Evolutionary conservation across 2,113 vertebrate species (phyloP).

Genomic region (Oryzias melastigma): DNA sequence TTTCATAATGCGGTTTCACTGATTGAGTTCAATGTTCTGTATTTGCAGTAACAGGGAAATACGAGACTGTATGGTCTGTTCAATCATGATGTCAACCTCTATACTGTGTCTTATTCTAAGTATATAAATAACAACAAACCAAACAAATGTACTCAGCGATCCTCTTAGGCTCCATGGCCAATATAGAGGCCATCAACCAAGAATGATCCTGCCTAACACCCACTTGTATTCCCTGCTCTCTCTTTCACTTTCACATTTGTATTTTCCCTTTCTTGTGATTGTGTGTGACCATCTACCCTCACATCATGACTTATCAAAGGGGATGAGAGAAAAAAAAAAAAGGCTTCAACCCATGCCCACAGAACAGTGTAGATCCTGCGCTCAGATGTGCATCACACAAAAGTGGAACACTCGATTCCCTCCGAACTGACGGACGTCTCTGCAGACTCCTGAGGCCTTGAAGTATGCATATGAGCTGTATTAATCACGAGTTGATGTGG

Average conservation of each 20-base stretch:
- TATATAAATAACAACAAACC: slow-evolving; percentile 48
- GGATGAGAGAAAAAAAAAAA: slow-evolving; percentile 60
- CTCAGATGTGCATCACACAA: slow-evolving; percentile 47
- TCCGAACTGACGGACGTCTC: slow-evolving; percentile 46
- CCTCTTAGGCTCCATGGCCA: slow-evolving; percentile 7
- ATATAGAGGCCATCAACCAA: slow-evolving; percentile 15
- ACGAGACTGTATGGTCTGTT: slow-evolving; percentile 7
- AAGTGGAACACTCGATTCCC: slow-evolving; percentile 52
- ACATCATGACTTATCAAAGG: slow-evolving; percentile 57
- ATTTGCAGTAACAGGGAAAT: slow-evolving; percentile 11
- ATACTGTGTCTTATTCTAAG: slow-evolving; percentile 4
- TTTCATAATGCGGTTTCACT: slow-evolving; percentile 13
- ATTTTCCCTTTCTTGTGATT: slow-evolving; percentile 17
- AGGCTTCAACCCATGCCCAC: slow-evolving; percentile 40
- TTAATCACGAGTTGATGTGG: slow-evolving; percentile 41
- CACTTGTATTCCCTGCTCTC: slow-evolving; percentile 3
- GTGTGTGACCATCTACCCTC: slow-evolving; percentile 13
- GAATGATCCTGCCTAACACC: slow-evolving; percentile 16
- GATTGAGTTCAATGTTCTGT: slow-evolving; percentile 5
- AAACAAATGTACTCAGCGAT: slow-evolving; percentile 26
- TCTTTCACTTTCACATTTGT: slow-evolving; percentile 5
- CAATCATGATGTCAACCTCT: slow-evolving; percentile 17
- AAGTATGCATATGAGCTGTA: slow-evolving; percentile 39
- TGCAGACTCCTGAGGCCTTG: slow-evolving; percentile 46
- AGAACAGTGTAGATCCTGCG: slow-evolving; percentile 16